Evolutionary conservation across 2,888 invertebrate genomes (phyloP).

Genomic region (Brachyptera putata): DNA sequence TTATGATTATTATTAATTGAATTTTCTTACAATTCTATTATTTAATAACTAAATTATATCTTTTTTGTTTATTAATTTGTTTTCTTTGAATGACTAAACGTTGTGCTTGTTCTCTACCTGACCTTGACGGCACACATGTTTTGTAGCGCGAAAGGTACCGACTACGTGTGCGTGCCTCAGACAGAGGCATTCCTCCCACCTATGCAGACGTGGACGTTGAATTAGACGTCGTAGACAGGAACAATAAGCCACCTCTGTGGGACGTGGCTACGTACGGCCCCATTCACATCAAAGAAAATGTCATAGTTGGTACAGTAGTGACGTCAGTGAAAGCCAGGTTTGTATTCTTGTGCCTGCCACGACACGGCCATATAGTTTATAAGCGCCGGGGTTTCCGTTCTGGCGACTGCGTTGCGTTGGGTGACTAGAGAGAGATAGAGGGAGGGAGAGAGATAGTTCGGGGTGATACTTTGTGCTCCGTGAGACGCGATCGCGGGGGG

Average conservation of each 20-base stretch:
- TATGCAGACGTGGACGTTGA: slow-evolving; percentile 95
- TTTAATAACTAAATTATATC: slow-evolving; percentile 43
- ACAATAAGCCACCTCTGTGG: slow-evolving; percentile 97
- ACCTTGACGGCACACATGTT: slow-evolving; percentile 36
- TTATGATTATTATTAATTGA: neutral
- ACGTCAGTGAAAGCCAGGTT: slow-evolving; percentile 95
- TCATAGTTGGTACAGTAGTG: slow-evolving; percentile 98
- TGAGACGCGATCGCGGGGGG: slow-evolving; percentile 36
- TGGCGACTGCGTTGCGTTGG: slow-evolving; percentile 23
- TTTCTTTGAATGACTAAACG: slow-evolving; percentile 29
- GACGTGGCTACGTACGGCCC: slow-evolving; percentile 93
- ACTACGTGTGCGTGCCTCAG: slow-evolving; percentile 93
- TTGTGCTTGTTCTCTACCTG: slow-evolving; percentile 33
- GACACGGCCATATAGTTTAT: slow-evolving; percentile 32
- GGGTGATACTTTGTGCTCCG: slow-evolving; percentile 41
- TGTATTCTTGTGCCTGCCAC: slow-evolving; percentile 42
- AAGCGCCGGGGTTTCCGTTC: slow-evolving; percentile 24
- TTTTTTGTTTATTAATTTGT: slow-evolving; percentile 30
- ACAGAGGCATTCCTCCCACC: slow-evolving; percentile 88
- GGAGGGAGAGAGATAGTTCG: slow-evolving; percentile 36
- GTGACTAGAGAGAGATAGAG: slow-evolving; percentile 32
- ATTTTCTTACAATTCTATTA: neutral
- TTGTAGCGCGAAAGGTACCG: slow-evolving; percentile 91
- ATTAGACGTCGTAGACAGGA: slow-evolving; percentile 97
- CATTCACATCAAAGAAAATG: slow-evolving; percentile 97